Evolutionary conservation across 92 coral and sea anemone species (phyloP), one percentile per base, ranked within the genome.

Genomic region (Parazoanthus darwini): DNA sequence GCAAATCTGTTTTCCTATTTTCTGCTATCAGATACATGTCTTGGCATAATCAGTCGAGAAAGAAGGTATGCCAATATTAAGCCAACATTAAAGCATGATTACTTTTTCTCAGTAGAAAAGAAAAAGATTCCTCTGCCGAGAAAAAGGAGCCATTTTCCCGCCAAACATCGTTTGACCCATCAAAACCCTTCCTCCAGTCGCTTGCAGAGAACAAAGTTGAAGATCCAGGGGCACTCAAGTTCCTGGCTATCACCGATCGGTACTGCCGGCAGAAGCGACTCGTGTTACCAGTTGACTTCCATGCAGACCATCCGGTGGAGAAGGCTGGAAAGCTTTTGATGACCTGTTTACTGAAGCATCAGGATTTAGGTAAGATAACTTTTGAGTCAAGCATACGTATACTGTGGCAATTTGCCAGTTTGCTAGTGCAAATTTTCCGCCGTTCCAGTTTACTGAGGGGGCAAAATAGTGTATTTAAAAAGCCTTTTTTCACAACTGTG

Each of bases 291-390:
- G 90, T 97, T 18, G 99, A 97, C 66, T 97, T 95, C 86, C 94
- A 96, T 63, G 91, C 94, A 50, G 99, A 97, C 80, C 99, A 97
- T 50, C 99, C 99, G 0, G 98, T 97, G 16, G 99, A 97, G 94
- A 96, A 95, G 66, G 98, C 92, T 58, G 98, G 98, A 59, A 81
- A 98, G 26, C 81, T 94, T 81, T 89, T 97, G 44, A 93, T 95
- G 93, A 93, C 95, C 56, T 97, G 99, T 86, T 89, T 97, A 73
- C 85, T 97, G 82, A 97, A 97, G 80, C 99, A 97, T 75, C 98
- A 93, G 22, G 99, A 97, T 70, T 93, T 97, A 33, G 99, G 99
- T 97, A 74, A 85, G 98, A 33, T 14, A 35, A n/a, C 29, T 0
- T 59, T 39, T 15, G 14, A 54, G 59, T 54, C 59, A 13, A 54